These are phyloP conservation scores for Torymus auratus DNA, from an alignment of 2,888 invertebrate species.

Conservation along the genomic window DNA sequence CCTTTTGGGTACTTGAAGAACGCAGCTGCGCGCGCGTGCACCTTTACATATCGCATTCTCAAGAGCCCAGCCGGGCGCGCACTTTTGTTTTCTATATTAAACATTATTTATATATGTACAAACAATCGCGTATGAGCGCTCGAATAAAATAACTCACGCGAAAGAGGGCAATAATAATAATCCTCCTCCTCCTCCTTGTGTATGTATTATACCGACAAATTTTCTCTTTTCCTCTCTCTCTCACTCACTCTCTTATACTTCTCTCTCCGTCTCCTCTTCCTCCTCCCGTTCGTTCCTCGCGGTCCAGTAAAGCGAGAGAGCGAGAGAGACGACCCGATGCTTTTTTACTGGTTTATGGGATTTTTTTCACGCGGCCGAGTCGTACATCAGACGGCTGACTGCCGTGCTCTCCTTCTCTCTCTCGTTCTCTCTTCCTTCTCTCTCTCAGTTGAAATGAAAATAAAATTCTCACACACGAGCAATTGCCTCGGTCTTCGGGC, in stretches of 20 bases:
- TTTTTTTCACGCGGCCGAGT: constrained; percentile 75
- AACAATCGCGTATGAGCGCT: not conserved
- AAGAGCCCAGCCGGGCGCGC: not conserved
- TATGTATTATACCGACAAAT: not conserved
- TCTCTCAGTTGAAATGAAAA: constrained; percentile 56
- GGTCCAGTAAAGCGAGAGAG: constrained; percentile 51
- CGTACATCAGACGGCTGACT: constrained; percentile 75
- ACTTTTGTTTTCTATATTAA: not conserved
- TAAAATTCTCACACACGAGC: constrained; percentile 60
- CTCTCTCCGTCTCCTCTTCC: constrained; percentile 37
- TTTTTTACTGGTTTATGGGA: constrained; percentile 77
- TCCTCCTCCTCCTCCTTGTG: not conserved
- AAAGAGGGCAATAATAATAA: no score
- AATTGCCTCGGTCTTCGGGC: constrained; percentile 49
- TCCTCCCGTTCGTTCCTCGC: constrained; percentile 55
- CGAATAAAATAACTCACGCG: no score
- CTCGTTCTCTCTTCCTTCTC: constrained; percentile 17
- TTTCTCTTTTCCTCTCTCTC: constrained; percentile 54
- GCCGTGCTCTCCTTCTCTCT: constrained; percentile 26
- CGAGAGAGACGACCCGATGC: constrained; percentile 66
- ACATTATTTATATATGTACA: not conserved
- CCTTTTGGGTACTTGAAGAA: no score
- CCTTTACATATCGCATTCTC: no score
- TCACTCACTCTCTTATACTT: constrained; percentile 48
- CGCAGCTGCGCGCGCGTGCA: no score